Conservation (phyloP, 2,797 vertebrate genomes). For the Fringilla coelebs region DNA sequence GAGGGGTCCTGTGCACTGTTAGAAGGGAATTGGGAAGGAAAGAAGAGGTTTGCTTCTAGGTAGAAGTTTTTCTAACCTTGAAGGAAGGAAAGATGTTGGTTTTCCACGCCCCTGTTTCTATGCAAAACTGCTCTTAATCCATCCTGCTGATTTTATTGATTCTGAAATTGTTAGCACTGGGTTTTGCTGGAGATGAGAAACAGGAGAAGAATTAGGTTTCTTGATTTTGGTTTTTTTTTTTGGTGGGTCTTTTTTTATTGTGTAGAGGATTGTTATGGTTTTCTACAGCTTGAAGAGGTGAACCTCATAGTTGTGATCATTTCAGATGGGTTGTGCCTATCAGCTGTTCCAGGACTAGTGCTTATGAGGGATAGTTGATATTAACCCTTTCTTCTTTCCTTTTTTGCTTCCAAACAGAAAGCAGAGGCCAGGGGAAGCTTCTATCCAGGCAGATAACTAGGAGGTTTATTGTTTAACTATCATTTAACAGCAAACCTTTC, state of each 20-base stretch:
- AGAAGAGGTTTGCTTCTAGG: not conserved
- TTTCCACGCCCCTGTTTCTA: not conserved
- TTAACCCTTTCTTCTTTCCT: not conserved
- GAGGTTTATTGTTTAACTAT: not conserved
- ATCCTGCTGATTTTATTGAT: not conserved
- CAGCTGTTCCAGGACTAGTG: not conserved
- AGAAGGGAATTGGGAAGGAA: not conserved
- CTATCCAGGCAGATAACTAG: not conserved
- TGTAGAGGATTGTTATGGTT: not conserved
- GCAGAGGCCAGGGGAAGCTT: not conserved
- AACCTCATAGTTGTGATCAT: not conserved
- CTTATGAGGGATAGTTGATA: not conserved
- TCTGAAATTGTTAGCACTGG: not conserved
- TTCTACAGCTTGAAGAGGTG: not conserved
- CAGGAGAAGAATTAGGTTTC: not conserved
- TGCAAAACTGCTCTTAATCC: not conserved
- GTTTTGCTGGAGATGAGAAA: not conserved
- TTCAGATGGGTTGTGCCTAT: not conserved
- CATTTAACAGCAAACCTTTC: not conserved
- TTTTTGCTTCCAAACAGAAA: not conserved
- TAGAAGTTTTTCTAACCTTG: not conserved
- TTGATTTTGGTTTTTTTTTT: not conserved
- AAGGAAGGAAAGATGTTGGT: not conserved
- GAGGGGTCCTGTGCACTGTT: rapidly evolving
- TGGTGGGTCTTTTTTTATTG: not conserved